These are phyloP conservation scores for Tillus elongatus DNA, from an alignment of 2,888 invertebrate species.

Conservation along the genomic window DNA sequence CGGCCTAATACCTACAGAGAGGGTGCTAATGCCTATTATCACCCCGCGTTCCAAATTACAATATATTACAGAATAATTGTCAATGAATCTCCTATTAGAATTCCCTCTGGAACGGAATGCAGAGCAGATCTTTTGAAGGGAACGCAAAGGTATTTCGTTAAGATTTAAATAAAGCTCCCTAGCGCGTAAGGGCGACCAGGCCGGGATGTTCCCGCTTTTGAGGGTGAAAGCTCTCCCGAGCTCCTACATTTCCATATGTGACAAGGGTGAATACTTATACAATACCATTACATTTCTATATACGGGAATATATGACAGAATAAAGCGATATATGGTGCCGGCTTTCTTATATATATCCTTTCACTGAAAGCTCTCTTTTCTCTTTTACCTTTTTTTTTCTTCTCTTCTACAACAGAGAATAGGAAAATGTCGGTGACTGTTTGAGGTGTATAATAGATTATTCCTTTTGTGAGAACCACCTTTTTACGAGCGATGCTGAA, in stretches of 20 bases:
- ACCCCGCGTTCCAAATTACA: no score
- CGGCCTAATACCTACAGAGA: no score
- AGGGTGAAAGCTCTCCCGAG: conserved; percentile 1
- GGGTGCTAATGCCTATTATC: no score
- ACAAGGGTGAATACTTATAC: conserved; percentile 30
- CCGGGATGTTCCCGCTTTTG: no score
- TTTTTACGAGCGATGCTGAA: no score
- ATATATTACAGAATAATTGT: conserved; percentile 22
- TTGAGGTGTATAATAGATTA: neutral
- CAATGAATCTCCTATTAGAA: conserved; percentile 26
- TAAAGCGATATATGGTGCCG: conserved; percentile 14
- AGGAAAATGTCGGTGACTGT: neutral
- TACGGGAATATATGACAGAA: conserved; percentile 14
- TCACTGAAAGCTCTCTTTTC: neutral
- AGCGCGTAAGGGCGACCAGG: conserved; percentile 19
- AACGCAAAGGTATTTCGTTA: conserved; percentile 28
- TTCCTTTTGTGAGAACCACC: conserved; percentile 1
- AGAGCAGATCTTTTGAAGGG: conserved; percentile 18
- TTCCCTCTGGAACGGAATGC: no score
- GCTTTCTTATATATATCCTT: no score
- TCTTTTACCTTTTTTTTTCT: neutral
- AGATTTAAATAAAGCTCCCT: conserved; percentile 30
- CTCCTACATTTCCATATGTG: conserved; percentile 28
- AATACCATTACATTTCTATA: conserved; percentile 25
- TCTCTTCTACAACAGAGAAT: no score